Evolutionary conservation across 2,113 vertebrate genomes (phyloP).

Genomic region (Anguilla japonica): DNA sequence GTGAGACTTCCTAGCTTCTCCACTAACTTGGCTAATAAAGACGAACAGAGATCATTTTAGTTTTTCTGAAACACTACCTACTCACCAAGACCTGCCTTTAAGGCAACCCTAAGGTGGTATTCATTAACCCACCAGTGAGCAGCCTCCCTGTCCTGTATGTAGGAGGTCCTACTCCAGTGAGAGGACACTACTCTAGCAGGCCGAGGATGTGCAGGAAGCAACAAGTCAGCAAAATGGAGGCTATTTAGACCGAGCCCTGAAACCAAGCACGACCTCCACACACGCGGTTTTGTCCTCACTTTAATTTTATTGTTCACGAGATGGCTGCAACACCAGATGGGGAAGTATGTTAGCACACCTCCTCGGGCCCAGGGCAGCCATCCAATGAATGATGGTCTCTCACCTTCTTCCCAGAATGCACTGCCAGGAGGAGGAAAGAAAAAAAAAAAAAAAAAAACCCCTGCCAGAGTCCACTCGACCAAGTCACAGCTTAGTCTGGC

Average conservation of each 20-base stretch:
- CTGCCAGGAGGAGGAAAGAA: conserved; percentile 40
- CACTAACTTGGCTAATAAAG: no score
- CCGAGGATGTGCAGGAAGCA: no score
- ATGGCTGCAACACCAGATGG: conserved; percentile 76
- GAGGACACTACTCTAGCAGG: no score
- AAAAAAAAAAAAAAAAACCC: conserved; percentile 42
- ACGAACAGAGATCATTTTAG: no score
- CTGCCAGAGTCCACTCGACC: conserved; percentile 58
- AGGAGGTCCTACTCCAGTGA: no score
- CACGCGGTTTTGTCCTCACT: conserved; percentile 52
- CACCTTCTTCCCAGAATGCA: conserved; percentile 44
- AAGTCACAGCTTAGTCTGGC: conserved; percentile 57
- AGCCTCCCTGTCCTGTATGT: no score
- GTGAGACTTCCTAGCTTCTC: no score
- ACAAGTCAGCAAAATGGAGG: no score
- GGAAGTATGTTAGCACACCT: conserved; percentile 50
- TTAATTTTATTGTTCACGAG: conserved; percentile 81
- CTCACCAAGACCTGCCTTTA: no score
- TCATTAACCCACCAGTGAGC: no score
- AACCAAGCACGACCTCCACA: conserved; percentile 28
- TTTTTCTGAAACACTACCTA: no score
- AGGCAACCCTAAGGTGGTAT: no score
- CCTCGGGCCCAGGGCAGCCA: conserved; percentile 25
- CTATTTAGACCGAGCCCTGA: background rate
- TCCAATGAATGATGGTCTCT: conserved; percentile 56